Evolutionary conservation across 2,888 invertebrate species (phyloP), one percentile per base, ranked within the genome.

Genomic region (Patella pellucida): DNA sequence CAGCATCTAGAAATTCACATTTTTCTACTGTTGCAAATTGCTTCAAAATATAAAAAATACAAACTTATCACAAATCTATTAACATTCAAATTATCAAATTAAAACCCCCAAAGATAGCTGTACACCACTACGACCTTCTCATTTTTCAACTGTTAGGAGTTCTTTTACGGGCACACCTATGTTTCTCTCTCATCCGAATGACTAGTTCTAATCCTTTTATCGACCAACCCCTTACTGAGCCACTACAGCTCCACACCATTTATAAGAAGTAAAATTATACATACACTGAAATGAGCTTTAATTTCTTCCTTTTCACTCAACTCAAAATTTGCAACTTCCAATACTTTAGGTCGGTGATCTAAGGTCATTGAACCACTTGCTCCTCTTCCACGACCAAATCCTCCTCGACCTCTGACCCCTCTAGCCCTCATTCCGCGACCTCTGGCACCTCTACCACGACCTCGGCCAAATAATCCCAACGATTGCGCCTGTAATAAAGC

Each of bases 21-120:
- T 95, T 95, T n/a, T 94, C 94, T 82, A 97, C 94, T 89, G 95
- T 95, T 73, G 97, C 97, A 91, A 94, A 96, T 94, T 95, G 94
- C 96, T 96, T 91, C 41, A 84, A 81, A 62, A 77, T 19, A 74
- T 62, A 23, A 12, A 62, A 62, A 62, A 19, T 1, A 62, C 19
- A 62, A 62, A 62, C 19, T 11, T 12, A 23, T 19, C 56, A 41
- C 9, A 41, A 41, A 41, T 41, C 41, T 41, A 41, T 41, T 41
- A 9, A 41, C 41, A 41, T 41, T 41, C 41, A 41, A 7, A 41
- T 7, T 41, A 41, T 41, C 41, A 41, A 1, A 41, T 41, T 1
- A 41, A 9, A 41, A 41, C n/a, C n/a, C n/a, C n/a, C n/a, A 3
- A 31, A 31, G 31, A 31, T 31, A 4, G 31, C 4, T 0, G 4